Percentiles rank a stretch among this genome's conserved stretches.
phyloP scores from a whole-genome alignment of 2,888 invertebrate genomes.

The Cosmia pyralina region DNA sequence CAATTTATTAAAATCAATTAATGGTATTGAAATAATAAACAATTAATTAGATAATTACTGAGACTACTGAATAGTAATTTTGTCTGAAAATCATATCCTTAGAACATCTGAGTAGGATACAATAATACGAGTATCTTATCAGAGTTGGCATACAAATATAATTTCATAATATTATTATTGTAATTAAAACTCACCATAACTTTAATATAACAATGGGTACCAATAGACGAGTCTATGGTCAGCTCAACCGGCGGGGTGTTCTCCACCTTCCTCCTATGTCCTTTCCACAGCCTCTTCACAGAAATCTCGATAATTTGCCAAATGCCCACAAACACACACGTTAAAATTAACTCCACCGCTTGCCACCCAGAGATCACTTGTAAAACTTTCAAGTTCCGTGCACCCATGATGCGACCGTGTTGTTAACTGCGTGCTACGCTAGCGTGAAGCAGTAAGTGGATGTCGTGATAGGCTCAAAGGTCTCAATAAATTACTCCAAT shows the following conservation, averaged over 20 bases:
- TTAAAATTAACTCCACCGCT: slow-evolving; percentile 80
- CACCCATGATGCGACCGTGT: slow-evolving; percentile 74
- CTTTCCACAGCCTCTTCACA: slow-evolving; percentile 84
- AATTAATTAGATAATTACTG: background rate
- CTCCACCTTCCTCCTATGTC: slow-evolving; percentile 79
- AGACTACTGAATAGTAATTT: background rate
- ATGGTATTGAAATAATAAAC: background rate
- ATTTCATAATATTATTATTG: background rate
- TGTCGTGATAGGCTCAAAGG: slow-evolving; percentile 74
- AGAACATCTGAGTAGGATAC: background rate
- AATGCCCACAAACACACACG: slow-evolving; percentile 80
- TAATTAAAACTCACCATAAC: slow-evolving; percentile 78
- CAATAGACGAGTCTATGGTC: slow-evolving; percentile 84
- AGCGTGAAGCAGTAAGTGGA: slow-evolving; percentile 10
- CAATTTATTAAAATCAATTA: background rate
- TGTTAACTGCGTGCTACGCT: slow-evolving; percentile 20
- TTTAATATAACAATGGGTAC: slow-evolving; percentile 87
- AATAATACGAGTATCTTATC: background rate
- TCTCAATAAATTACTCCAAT: slow-evolving; percentile 71
- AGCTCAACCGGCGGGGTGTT: slow-evolving; percentile 78
- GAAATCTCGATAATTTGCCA: slow-evolving; percentile 82
- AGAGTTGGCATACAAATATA: background rate
- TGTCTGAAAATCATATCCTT: background rate
- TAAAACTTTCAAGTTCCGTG: slow-evolving; percentile 74
- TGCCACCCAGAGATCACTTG: slow-evolving; percentile 82